Conservation (phyloP, 2,888 invertebrate species). For the Girardia tigrina region DNA sequence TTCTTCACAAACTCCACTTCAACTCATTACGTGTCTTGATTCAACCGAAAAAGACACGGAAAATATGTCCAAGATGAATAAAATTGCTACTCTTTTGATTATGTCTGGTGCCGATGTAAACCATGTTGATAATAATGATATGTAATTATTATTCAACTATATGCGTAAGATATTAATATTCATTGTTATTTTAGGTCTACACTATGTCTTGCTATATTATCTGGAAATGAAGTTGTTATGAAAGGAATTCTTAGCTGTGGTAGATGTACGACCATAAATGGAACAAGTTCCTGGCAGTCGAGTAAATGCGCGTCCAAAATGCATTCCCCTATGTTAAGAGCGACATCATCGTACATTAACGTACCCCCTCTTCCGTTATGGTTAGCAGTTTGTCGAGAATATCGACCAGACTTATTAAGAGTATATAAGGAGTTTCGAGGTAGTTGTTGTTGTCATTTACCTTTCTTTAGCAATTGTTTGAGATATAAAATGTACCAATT, state of each 20-base stretch:
- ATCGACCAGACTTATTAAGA: not conserved
- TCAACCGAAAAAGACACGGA: not conserved
- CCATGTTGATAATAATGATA: slow-evolving; percentile 7
- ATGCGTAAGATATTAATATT: not conserved
- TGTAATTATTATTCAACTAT: not conserved
- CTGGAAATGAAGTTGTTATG: not conserved
- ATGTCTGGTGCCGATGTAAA: not conserved
- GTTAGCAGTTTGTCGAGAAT: slow-evolving; percentile 8
- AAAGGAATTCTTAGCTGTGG: not conserved
- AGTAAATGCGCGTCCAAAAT: not conserved
- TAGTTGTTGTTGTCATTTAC: no score
- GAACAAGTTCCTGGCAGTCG: not conserved
- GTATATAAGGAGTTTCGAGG: not conserved
- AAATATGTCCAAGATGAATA: not conserved
- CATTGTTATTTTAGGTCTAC: not conserved
- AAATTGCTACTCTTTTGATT: not conserved
- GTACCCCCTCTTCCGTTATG: not conserved
- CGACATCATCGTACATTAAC: not conserved
- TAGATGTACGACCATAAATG: not conserved
- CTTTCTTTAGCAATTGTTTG: no score
- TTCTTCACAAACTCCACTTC: not conserved
- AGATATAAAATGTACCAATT: no score
- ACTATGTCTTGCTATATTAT: not conserved
- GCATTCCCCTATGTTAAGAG: not conserved
- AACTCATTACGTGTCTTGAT: not conserved